A percentile compares a stretch with the other conserved stretches of the same genome.
Evolutionary conservation across 2,888 invertebrate genomes (phyloP).

Genomic region (Amblyjoppa proteus): DNA sequence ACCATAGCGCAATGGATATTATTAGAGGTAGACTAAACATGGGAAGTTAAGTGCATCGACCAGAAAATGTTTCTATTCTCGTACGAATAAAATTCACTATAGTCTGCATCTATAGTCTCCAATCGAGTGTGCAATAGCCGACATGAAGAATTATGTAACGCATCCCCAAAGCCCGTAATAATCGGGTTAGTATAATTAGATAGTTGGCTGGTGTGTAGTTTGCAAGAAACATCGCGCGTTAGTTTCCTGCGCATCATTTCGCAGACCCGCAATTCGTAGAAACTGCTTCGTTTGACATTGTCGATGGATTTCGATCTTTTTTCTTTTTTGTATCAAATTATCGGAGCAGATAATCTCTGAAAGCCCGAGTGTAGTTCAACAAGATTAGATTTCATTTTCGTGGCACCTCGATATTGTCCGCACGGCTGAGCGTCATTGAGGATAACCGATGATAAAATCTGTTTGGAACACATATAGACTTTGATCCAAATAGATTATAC

Average conservation of each 20-base stretch:
- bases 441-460: slow-evolving; percentile 54
- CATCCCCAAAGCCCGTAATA: slow-evolving; percentile 52
- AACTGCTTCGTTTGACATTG: slow-evolving; percentile 39
- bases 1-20: not conserved
- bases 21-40: not conserved
- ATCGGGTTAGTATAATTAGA: slow-evolving; percentile 72
- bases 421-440: slow-evolving; percentile 29
- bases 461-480: slow-evolving; percentile 6
- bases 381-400: slow-evolving; percentile 24
- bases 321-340: slow-evolving; percentile 5
- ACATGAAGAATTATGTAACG: slow-evolving; percentile 4
- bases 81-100: not conserved
- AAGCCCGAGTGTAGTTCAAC: not conserved
- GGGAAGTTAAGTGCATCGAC: not conserved
- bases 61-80: not conserved
- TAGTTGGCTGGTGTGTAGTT: slow-evolving; percentile 42
- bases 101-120: not conserved
- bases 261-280: slow-evolving; percentile 42
- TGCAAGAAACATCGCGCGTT: slow-evolving; percentile 34
- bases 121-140: not conserved
- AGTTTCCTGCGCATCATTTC: slow-evolving; percentile 43
- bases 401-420: slow-evolving; percentile 35
- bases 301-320: slow-evolving; percentile 25
- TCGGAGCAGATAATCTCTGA: slow-evolving; percentile 8
- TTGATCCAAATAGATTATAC: slow-evolving; percentile 64